Evolutionary conservation across 2,113 vertebrate species (phyloP).

Genomic region (Leucopsar rothschildi): DNA sequence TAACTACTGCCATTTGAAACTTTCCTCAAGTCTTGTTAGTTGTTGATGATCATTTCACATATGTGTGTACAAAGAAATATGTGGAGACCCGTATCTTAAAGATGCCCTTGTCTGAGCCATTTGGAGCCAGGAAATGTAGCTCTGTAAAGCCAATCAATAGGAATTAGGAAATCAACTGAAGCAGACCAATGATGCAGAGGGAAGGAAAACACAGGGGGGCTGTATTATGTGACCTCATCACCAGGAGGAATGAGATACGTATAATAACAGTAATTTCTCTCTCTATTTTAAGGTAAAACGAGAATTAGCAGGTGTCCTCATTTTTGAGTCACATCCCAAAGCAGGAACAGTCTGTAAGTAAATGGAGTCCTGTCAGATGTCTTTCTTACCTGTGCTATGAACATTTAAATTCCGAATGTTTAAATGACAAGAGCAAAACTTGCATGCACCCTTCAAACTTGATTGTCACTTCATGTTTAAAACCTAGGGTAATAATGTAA

Average conservation of each 20-base stretch:
- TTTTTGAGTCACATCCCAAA: conserved; percentile 95
- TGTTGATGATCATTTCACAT: not conserved
- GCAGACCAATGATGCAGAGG: not conserved
- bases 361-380: not conserved
- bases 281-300: conserved; percentile 44
- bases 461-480: not conserved
- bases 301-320: conserved; percentile 91
- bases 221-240: not conserved
- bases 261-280: not conserved
- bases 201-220: not conserved
- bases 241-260: not conserved
- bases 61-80: not conserved
- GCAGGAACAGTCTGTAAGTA: conserved; percentile 96
- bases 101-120: not conserved
- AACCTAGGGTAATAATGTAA: not conserved
- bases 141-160: not conserved
- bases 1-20: not conserved
- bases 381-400: not conserved
- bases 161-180: not conserved
- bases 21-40: not conserved
- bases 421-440: not conserved
- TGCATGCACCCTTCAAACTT: not conserved
- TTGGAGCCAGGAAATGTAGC: not conserved
- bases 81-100: not conserved
- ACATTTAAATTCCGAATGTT: not conserved